Percentiles rank a stretch among this genome's conserved stretches.
Conservation (phyloP, 35 echinoderm and acorn worm genomes). For the Amphiura filiformis region DNA sequence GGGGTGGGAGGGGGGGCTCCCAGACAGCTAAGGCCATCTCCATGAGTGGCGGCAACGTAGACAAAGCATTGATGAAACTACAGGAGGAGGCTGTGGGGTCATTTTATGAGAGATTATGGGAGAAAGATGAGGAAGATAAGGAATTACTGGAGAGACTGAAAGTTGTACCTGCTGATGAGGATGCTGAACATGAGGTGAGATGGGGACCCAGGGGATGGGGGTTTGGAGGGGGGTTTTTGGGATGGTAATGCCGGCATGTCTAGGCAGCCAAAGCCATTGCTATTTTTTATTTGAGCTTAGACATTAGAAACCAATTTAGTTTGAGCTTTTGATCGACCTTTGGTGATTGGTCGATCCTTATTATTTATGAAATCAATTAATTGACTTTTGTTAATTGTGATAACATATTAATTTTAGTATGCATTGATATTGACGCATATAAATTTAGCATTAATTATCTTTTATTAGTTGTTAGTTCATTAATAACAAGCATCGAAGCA, state of each 20-base stretch:
- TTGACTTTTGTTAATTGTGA: no score
- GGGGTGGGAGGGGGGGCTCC: no score
- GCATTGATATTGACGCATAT: no score
- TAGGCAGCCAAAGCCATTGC: neutral
- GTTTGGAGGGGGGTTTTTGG: neutral
- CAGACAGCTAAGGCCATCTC: neutral
- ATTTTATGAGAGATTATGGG: conserved; percentile 41
- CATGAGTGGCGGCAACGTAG: conserved; percentile 29
- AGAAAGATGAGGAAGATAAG: neutral
- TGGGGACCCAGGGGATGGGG: no score
- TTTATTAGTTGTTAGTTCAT: no score
- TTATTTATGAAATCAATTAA: no score
- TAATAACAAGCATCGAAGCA: no score
- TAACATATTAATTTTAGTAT: neutral
- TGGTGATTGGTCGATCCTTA: no score
- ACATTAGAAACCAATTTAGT: neutral
- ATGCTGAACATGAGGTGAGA: neutral
- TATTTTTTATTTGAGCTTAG: neutral
- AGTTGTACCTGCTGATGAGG: neutral
- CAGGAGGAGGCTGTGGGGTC: conserved; percentile 1
- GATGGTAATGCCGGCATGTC: neutral
- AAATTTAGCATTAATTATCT: no score
- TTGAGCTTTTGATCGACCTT: no score
- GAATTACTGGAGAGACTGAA: neutral
- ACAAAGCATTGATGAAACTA: conserved; percentile 36